Evolutionary conservation across 2,113 vertebrate species (phyloP).

Genomic region (Atherinomorus stipes): DNA sequence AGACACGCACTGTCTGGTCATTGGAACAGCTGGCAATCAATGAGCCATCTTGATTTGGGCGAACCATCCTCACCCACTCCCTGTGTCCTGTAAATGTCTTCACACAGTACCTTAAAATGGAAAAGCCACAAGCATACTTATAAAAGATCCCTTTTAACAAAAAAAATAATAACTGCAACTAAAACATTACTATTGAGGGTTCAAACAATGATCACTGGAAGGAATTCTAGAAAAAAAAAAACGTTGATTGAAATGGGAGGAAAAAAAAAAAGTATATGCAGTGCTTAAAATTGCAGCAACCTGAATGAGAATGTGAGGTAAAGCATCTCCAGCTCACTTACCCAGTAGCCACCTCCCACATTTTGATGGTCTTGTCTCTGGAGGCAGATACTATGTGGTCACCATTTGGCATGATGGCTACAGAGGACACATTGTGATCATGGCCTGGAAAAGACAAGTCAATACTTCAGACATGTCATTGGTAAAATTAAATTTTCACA

Average conservation of each 20-base stretch:
- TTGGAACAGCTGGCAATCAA: conserved; percentile 98
- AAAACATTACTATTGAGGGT: too few species aligned
- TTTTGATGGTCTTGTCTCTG: conserved; percentile 99
- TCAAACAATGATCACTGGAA: neutral
- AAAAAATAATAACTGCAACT: neutral
- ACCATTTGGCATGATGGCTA: conserved; percentile 99
- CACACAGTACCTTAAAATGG: conserved; percentile 92
- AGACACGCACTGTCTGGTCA: conserved; percentile 98
- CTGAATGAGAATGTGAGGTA: neutral
- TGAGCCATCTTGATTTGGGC: conserved; percentile 98
- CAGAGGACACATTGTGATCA: conserved; percentile 99
- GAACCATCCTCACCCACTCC: conserved; percentile 99
- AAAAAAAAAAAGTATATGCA: neutral
- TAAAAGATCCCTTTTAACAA: neutral
- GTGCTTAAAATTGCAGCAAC: neutral
- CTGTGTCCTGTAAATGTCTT: conserved; percentile 99
- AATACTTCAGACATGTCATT: conserved; percentile 8
- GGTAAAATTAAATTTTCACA: neutral
- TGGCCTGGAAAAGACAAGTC: conserved; percentile 85
- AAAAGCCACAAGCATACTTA: neutral
- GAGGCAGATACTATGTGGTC: conserved; percentile 99
- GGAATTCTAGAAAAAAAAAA: neutral
- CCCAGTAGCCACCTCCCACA: conserved; percentile 99
- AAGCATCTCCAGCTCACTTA: conserved; percentile 77
- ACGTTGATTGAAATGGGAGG: neutral